Conservation (phyloP, 2,113 vertebrate genomes). For the Scophthalmus maximus region DNA sequence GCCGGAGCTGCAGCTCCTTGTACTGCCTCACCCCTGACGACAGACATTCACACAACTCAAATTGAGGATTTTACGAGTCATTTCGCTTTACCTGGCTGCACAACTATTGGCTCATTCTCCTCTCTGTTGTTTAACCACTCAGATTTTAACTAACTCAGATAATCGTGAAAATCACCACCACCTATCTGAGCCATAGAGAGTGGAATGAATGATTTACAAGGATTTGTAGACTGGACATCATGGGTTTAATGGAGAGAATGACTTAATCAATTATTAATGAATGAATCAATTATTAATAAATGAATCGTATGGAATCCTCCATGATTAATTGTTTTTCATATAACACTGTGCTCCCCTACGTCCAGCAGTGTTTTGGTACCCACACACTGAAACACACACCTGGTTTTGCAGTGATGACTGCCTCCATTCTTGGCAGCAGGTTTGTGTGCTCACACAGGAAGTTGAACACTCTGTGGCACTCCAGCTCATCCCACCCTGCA, state of each 20-base stretch:
- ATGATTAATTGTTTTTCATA: too few relatives aligned
- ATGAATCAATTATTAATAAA: background rate
- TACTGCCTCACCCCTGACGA: conserved; percentile 78
- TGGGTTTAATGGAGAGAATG: background rate
- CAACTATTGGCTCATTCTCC: too few relatives aligned
- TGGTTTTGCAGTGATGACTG: conserved; percentile 83
- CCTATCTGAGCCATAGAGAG: background rate
- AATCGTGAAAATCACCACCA: too few relatives aligned
- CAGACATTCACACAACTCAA: background rate
- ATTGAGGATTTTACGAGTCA: too few relatives aligned
- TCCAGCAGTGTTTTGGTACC: conserved; percentile 3
- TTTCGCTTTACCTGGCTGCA: too few relatives aligned
- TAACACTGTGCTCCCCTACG: background rate
- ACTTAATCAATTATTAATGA: background rate
- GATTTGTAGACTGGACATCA: background rate
- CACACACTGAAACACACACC: conserved; percentile 79
- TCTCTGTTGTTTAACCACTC: too few relatives aligned
- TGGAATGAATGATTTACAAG: background rate
- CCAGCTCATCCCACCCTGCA: conserved; percentile 91
- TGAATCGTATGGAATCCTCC: too few relatives aligned
- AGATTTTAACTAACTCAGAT: too few relatives aligned
- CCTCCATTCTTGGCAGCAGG: conserved; percentile 83
- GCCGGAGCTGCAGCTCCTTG: conserved; percentile 86
- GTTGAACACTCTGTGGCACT: conserved; percentile 89
- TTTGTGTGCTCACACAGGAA: conserved; percentile 87